phyloP scores from a whole-genome alignment of 2,797 vertebrate species.

The Synanceia verrucosa region DNA sequence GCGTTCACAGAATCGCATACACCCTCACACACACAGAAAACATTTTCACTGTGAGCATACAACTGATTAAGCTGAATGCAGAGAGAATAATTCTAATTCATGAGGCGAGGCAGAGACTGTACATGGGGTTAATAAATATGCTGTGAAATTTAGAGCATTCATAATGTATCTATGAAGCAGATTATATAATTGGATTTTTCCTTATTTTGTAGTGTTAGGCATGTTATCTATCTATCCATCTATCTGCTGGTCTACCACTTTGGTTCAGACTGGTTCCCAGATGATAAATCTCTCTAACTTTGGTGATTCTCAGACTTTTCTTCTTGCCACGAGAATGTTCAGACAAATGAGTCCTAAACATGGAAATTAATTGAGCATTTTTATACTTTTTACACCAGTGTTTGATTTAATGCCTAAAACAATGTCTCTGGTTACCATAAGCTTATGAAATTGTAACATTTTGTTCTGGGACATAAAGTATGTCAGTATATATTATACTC shows the following conservation, averaged over 20 bases:
- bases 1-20: constrained; percentile 34
- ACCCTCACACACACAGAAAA: neutral
- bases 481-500: neutral
- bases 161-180: neutral
- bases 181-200: constrained; percentile 2
- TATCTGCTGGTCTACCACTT: neutral
- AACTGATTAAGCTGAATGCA: constrained; percentile 31
- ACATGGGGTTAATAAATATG: constrained; percentile 33
- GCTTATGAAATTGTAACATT: neutral
- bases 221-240: neutral
- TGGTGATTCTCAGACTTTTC: neutral
- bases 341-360: neutral
- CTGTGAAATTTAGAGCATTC: no score
- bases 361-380: neutral
- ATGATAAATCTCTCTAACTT: neutral
- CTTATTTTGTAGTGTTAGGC: neutral
- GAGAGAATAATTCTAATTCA: constrained; percentile 40
- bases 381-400: neutral
- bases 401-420: neutral
- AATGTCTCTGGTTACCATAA: accelerated
- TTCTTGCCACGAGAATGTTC: neutral
- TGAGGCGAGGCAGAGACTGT: constrained; percentile 27
- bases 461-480: neutral
- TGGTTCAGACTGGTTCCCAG: neutral
- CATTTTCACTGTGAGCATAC: constrained; percentile 1